phyloP scores from a whole-genome alignment of 2,888 invertebrate genomes.

The Acrobasis repandana region DNA sequence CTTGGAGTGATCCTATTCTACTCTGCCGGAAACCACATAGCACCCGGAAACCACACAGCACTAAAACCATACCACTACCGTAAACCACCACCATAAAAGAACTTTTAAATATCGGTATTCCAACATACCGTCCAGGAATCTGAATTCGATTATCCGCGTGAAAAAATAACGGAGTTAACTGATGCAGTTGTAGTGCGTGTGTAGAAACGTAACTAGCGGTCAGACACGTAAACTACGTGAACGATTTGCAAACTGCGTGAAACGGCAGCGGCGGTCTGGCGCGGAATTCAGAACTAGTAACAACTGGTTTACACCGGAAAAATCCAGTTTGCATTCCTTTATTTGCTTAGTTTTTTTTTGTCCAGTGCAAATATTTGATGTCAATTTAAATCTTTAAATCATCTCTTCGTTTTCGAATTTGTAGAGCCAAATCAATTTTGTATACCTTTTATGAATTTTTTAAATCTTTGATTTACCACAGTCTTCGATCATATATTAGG shows the following conservation, averaged over 20 bases:
- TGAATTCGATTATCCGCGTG: background rate
- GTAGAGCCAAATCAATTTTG: no score
- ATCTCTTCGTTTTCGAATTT: no score
- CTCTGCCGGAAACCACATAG: no score
- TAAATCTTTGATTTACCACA: no score
- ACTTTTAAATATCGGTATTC: no score
- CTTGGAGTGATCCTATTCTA: no score
- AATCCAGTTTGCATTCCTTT: constrained; percentile 9
- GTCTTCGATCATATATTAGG: no score
- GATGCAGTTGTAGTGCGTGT: constrained; percentile 7
- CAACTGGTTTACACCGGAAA: background rate
- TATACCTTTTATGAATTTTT: no score
- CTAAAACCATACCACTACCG: no score
- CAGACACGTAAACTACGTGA: constrained; percentile 31
- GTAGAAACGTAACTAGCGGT: constrained; percentile 4
- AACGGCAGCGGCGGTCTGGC: background rate
- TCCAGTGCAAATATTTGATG: background rate
- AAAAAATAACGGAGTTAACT: constrained; percentile 1
- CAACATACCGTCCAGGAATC: no score
- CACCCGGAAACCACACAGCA: no score
- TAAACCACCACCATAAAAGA: no score
- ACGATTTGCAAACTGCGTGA: constrained; percentile 32
- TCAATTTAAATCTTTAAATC: background rate
- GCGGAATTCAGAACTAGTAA: constrained; percentile 18
- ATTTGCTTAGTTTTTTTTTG: background rate